These are phyloP conservation scores for Anaspis maculata DNA, from an alignment of 2,888 invertebrate genomes.

Conservation along the genomic window DNA sequence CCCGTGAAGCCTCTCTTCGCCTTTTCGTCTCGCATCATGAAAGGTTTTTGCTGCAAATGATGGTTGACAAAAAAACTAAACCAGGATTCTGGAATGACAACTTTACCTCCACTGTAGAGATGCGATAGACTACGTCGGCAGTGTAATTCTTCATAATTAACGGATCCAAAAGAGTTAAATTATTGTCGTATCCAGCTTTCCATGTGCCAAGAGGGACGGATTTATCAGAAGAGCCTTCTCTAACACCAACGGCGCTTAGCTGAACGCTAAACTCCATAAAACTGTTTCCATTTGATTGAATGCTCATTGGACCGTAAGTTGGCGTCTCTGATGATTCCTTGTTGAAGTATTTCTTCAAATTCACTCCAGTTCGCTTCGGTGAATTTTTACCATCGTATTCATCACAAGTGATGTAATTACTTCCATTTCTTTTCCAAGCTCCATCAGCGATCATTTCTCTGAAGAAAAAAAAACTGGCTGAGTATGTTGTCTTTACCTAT, in stretches of 20 bases:
- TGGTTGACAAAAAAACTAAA: slow-evolving; percentile 2
- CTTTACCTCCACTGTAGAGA: slow-evolving; percentile 74
- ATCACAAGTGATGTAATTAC: slow-evolving; percentile 68
- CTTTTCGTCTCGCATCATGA: slow-evolving; percentile 62
- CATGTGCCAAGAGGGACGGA: slow-evolving; percentile 65
- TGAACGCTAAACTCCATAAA: slow-evolving; percentile 69
- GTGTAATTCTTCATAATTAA: slow-evolving; percentile 65
- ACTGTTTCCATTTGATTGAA: slow-evolving; percentile 61
- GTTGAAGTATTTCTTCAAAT: slow-evolving; percentile 60
- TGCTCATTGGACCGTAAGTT: slow-evolving; percentile 60
- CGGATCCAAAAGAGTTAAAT: slow-evolving; percentile 56
- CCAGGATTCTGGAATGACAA: background rate
- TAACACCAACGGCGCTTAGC: slow-evolving; percentile 60
- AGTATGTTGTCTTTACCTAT: slow-evolving; percentile 1
- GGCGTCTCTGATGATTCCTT: slow-evolving; percentile 54
- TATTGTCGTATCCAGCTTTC: slow-evolving; percentile 65
- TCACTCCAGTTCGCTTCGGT: slow-evolving; percentile 58
- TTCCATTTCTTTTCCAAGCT: slow-evolving; percentile 59
- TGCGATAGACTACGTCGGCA: slow-evolving; percentile 76
- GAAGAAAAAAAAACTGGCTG: too few relatives aligned
- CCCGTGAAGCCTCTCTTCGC: slow-evolving; percentile 66
- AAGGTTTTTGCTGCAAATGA: slow-evolving; percentile 75
- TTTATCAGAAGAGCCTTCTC: slow-evolving; percentile 64
- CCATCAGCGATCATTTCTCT: slow-evolving; percentile 64
- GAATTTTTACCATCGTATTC: slow-evolving; percentile 70